Evolutionary conservation across 1,140 invertebrate genomes (phyloP).

Genomic region (Dreissena rostriformis): DNA sequence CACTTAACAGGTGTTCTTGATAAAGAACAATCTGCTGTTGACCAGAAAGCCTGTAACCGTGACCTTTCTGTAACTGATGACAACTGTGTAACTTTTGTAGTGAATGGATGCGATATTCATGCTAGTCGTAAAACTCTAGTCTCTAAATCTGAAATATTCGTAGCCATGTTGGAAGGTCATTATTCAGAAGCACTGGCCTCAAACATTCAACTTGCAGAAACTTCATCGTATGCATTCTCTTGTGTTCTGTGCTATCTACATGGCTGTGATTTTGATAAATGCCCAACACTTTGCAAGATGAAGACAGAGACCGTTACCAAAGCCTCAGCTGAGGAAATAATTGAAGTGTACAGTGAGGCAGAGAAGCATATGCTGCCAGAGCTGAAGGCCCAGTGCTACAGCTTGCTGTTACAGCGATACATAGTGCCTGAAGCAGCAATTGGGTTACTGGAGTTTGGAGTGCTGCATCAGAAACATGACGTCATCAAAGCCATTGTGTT

Average conservation of each 20-base stretch:
- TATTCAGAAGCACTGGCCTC: conserved; percentile 64
- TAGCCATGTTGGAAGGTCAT: conserved; percentile 70
- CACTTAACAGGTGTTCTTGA: no score
- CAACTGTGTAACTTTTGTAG: conserved; percentile 26
- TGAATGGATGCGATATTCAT: conserved; percentile 44
- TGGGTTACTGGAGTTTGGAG: conserved; percentile 21
- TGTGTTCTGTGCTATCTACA: conserved; percentile 64
- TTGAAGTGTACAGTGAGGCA: conserved; percentile 19
- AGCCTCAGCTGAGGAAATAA: not conserved
- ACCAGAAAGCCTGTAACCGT: no score
- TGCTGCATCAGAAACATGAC: conserved; percentile 8
- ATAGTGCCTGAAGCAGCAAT: conserved; percentile 16
- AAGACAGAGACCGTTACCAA: not conserved
- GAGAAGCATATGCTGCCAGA: conserved; percentile 29
- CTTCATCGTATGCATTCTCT: conserved; percentile 55
- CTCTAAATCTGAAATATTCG: conserved; percentile 63
- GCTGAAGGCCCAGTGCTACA: not conserved
- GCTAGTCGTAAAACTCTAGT: conserved; percentile 55
- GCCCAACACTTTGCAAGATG: conserved; percentile 33
- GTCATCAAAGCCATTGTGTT: conserved; percentile 17
- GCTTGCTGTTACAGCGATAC: conserved; percentile 16
- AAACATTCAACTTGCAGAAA: conserved; percentile 58
- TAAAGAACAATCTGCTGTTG: no score
- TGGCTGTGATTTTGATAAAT: conserved; percentile 55
- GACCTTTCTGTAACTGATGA: no score